Evolutionary conservation across 2,888 invertebrate genomes (phyloP), one percentile per base, ranked within the genome.

Genomic region (Noctuana brunneofusca): DNA sequence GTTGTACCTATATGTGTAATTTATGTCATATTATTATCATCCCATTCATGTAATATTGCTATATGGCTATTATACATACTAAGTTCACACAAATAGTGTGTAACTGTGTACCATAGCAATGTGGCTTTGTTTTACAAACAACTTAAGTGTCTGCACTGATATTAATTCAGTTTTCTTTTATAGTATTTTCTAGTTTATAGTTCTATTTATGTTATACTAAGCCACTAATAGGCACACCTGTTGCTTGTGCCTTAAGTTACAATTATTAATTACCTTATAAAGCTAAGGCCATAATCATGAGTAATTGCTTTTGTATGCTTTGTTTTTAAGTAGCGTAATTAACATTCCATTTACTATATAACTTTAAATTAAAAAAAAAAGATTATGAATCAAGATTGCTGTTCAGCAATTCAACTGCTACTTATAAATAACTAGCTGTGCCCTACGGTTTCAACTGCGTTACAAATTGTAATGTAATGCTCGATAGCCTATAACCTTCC

Each of bases 241-340:
- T 58, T 56, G 56, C 30, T 24, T 58, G 2, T 58, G 16, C 11
- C 22, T 20, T 32, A 57, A 57, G n/a, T n/a, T n/a, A n/a, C n/a
- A n/a, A n/a, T n/a, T n/a, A n/a, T 41, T 22, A 41, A 11, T 48
- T 12, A 32, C 32, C 2, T 0, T 12, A 32, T 32, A 32, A 32
- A n/a, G n/a, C 2, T 32, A 12, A 2, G 12, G 11, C 12, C 32
- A 32, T 32, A 32, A 32, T 32, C 4, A 9, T 30, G 9, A 30
- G 6, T 1, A 30, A 30, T 38, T 38, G 1, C n/a, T 38, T 14
- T 14, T 41, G 6, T 41, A 41, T 41, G 14, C 5, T 1, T 11
- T 5, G 9, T 16, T 16, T n/a, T 6, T 14, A 6, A 30, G 30
- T 32, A 32, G 12, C 2, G 12, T 12, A 32, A 1, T 2, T 12